phyloP scores from a whole-genome alignment of 2,888 invertebrate species.

The Punctoribates punctum region DNA sequence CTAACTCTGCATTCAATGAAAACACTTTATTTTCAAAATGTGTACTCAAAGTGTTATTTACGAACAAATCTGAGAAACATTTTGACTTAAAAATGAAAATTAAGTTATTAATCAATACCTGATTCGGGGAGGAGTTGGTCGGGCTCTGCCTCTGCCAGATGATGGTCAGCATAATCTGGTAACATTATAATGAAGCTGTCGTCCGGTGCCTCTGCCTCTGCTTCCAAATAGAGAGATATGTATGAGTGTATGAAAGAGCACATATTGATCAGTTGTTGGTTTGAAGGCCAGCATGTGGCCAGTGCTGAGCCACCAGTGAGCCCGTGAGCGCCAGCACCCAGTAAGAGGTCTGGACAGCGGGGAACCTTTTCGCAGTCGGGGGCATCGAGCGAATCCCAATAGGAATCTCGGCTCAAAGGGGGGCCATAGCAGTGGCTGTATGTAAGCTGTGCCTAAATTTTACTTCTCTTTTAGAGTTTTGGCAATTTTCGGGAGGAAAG shows the following conservation, averaged over 20 bases:
- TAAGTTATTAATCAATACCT: conserved; percentile 2
- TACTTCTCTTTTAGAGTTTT: conserved; percentile 28
- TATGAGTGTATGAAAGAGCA: background rate
- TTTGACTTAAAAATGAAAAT: background rate
- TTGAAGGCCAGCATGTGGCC: conserved; percentile 21
- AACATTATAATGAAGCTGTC: conserved; percentile 30
- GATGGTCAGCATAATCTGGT: conserved; percentile 21
- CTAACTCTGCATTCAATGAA: too few species aligned
- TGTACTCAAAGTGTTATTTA: background rate
- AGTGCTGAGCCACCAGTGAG: background rate
- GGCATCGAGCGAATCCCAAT: conserved; percentile 33
- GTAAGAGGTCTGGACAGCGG: conserved; percentile 28
- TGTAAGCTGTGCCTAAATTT: conserved; percentile 30
- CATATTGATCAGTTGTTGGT: conserved; percentile 34
- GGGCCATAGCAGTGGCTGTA: background rate
- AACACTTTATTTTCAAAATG: background rate
- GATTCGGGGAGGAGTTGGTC: background rate
- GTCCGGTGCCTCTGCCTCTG: conserved; percentile 8
- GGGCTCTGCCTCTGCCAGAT: background rate
- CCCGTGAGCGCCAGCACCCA: conserved; percentile 15
- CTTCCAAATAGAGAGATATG: conserved; percentile 4
- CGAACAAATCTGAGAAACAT: background rate
- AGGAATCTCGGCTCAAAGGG: conserved; percentile 20
- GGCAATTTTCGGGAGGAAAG: conserved; percentile 12
- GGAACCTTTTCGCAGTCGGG: conserved; percentile 8